Evolutionary conservation across 30 jellyfish, hydroid and myxozoan species (phyloP).

Genomic region (Phacellophora camtschatica): DNA sequence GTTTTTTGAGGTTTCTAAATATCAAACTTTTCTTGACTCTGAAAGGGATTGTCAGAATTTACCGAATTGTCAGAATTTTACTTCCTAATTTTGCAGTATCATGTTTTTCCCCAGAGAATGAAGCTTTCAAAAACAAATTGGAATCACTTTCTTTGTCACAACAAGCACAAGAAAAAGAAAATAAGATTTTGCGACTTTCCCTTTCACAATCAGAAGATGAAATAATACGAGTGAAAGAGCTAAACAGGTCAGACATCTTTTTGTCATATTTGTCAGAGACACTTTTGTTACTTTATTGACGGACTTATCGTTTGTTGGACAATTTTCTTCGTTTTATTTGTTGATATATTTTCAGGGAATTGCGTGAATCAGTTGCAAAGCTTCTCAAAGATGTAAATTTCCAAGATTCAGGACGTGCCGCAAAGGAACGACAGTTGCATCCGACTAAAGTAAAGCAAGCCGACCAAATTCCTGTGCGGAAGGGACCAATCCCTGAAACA

Average conservation of each 20-base stretch:
- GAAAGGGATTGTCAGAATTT: too few relatives aligned
- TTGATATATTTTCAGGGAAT: constrained; percentile 46
- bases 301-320: too few relatives aligned
- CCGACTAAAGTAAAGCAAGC: neutral
- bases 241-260: constrained; percentile 71
- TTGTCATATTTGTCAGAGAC: too few relatives aligned
- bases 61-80: neutral
- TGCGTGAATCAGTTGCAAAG: constrained; percentile 49
- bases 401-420: constrained; percentile 16
- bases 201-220: constrained; percentile 79
- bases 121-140: neutral
- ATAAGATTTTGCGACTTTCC: constrained; percentile 50
- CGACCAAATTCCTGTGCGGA: neutral
- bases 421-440: neutral
- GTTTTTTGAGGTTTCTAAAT: too few relatives aligned
- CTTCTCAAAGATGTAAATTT: constrained; percentile 43
- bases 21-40: too few relatives aligned
- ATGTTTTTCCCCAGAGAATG: neutral
- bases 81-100: neutral
- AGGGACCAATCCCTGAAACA: neutral
- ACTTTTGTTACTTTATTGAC: too few relatives aligned
- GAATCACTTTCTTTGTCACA: constrained; percentile 52
- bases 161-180: constrained; percentile 63
- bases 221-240: constrained; percentile 54
- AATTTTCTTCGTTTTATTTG: too few relatives aligned